Base-by-base conservation (phyloP, 1,140 invertebrate genomes). In the Atta texana region DNA sequence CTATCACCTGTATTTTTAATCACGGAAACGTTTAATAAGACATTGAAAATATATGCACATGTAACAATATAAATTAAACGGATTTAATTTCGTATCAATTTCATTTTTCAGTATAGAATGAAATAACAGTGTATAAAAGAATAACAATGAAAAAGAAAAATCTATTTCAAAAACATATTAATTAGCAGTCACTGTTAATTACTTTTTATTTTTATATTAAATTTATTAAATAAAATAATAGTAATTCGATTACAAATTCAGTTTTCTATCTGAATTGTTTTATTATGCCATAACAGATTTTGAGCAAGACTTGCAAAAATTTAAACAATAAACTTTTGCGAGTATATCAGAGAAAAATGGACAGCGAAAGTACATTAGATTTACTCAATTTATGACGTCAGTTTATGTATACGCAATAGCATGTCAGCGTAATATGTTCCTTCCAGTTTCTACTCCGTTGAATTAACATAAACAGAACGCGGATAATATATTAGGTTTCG, bases 381-480 rank as follows among this genome's bases (percentile, higher is more conserved):
- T 74, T 51, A 61, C 55, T 31, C 28, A 75, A 51, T 82, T 72
- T 72, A 24, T 72, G 21, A 12, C 0, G 5, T 28, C n/a, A 53
- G n/a, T 7, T 49, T 61, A 59, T 44, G 24, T 74, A 28, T 74
- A 75, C 39, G 55, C 55, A 84, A 84, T 34, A 74, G 39, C 39
- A 31, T 82, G 18, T 81, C 31, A 24, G 28, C 34, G 18, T 63
- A 84, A 84, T 49, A 75, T 24, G 69, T 84, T 84, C 39, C 69
- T 84, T 57, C 7, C 10, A 81, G 39, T 71, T 84, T 84, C 69
- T 75, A 63, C 8, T 51, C 8, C 21, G 51, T 61, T 84, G n/a
- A 61, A 75, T 84, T 84, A 75, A 55, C 18, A 74, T 53, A 82
- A 82, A 84, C 39, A 63, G 49, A 49, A 24, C 24, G 16, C 21